These are phyloP conservation scores for Helogale parvula DNA, from an alignment of 2,113 vertebrate species.

Conservation along the genomic window DNA sequence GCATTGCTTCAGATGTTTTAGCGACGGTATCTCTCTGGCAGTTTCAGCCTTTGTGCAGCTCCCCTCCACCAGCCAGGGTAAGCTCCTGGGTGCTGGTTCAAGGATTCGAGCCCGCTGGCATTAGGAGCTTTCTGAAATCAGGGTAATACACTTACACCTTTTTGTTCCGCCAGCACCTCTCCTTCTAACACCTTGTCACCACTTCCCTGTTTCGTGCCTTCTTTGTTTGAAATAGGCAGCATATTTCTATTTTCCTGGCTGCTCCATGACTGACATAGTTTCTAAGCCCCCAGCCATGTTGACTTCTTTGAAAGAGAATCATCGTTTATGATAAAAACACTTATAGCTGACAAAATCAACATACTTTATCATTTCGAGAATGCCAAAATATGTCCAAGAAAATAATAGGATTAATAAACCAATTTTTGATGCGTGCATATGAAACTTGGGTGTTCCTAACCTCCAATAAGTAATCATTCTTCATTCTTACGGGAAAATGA, in stretches of 20 bases:
- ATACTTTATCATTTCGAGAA: background rate
- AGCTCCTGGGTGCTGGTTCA: background rate
- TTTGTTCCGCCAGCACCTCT: background rate
- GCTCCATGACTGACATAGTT: background rate
- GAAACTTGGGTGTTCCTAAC: background rate
- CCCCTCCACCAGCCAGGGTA: background rate
- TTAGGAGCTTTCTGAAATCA: background rate
- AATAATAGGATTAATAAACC: background rate
- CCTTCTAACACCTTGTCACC: background rate
- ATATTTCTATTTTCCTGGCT: slow-evolving; percentile 15
- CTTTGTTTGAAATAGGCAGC: background rate
- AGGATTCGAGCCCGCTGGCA: background rate
- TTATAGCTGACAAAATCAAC: background rate
- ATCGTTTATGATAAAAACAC: background rate
- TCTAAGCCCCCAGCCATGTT: slow-evolving; percentile 9
- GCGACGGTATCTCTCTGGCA: background rate
- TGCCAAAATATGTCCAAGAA: background rate
- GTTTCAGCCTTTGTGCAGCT: background rate
- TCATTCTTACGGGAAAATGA: background rate
- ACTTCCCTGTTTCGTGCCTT: background rate
- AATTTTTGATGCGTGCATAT: background rate
- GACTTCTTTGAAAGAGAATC: background rate
- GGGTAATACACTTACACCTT: background rate
- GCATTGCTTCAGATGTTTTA: background rate
- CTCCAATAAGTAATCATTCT: background rate